Base-by-base conservation (phyloP, 2,113 vertebrate species). In the Sapayoa aenigma region DNA sequence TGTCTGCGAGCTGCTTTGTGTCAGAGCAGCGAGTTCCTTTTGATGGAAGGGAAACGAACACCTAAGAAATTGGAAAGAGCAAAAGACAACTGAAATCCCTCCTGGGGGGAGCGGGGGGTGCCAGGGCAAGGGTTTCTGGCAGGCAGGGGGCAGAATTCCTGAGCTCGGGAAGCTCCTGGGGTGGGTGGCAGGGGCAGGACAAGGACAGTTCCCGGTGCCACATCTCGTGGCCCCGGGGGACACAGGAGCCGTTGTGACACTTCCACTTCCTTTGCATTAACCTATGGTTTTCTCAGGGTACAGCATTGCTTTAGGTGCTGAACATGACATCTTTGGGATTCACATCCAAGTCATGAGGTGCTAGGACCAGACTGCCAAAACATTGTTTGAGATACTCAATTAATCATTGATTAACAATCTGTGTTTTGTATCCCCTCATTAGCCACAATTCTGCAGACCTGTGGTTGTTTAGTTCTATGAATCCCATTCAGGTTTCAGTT, bases 321-420 rank as follows among this genome's bases (percentile, higher is more conserved):
- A 94, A 90, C 93, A 80, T 77, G 83, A 93, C 87, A 76, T 85
- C 75, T 95, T 94, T 78, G 12, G 90, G 93, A 91, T 94, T 95
- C 94, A 83, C 90, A 94, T 96, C 95, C 93, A 60, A 63, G 92
- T 87, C 97, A 95, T 93, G 92, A 91, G 97, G 96, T 97, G 97
- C 97, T 97, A 95, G 97, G 97, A 93, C 62, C 19, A 96, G 95
- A 96, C 92, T 92, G 95, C 97, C 95, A 96, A 95, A 97, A 95
- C 67, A 69, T 93, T 87, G 93, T 80, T 92, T 93, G 71, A 94
- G 84, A 52, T 44, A 58, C 27, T 87, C 79, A 78, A 63, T 87
- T 90, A 89, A 89, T 93, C 89, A 37, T 55, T 42, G 71, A 68
- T 90, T 94, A 95, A 80, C 82, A 66, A 74, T 50, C 88, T 76